phyloP scores from a whole-genome alignment of 2,113 vertebrate genomes.

The Rhynchopsitta pachyrhyncha region DNA sequence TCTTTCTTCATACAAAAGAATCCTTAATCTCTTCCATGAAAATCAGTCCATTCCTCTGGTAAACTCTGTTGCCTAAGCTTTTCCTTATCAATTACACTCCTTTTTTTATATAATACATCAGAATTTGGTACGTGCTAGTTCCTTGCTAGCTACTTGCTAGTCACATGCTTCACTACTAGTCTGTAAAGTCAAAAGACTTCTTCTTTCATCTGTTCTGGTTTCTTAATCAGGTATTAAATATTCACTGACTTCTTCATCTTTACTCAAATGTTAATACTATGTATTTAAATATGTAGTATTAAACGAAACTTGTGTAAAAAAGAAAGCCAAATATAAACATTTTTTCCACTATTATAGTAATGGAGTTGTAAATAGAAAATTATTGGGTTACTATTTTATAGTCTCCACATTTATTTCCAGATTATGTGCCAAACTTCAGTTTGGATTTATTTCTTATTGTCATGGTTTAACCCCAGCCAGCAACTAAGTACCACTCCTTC shows the following conservation, averaged over 20 bases:
- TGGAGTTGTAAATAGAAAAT: background rate
- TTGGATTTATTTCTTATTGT: background rate
- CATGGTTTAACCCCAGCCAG: background rate
- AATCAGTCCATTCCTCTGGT: background rate
- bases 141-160: too few species aligned
- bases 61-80: background rate
- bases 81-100: background rate
- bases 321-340: background rate
- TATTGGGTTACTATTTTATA: background rate
- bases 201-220: background rate
- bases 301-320: background rate
- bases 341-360: background rate
- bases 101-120: background rate
- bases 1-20: background rate
- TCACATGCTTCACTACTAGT: background rate
- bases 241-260: background rate
- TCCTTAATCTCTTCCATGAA: background rate
- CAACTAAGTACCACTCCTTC: background rate
- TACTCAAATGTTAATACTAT: background rate
- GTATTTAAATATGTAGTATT: background rate
- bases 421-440: background rate
- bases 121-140: background rate
- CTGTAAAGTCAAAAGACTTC: background rate
- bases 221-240: background rate
- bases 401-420: background rate